Evolutionary conservation across 2,888 invertebrate species (phyloP), one percentile per base, ranked within the genome.

Genomic region (Caprella mutica): DNA sequence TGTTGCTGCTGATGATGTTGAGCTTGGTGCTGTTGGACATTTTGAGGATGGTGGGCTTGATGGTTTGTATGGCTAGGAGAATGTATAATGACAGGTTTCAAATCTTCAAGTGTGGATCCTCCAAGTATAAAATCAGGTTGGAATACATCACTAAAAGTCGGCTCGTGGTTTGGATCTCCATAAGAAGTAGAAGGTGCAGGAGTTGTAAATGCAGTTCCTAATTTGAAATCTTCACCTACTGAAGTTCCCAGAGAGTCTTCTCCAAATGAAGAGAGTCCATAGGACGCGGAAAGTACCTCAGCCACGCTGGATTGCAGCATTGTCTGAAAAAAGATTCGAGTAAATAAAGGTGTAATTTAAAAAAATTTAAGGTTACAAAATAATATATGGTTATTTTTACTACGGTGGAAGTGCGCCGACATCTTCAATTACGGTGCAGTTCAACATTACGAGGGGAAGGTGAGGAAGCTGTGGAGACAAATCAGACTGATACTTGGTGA

Each of bases 291-390:
- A 27, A 64, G 56, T 14, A 59, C 64, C 51, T 64, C 64, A 46
- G 60, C 60, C 44, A 64, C 60, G 52, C 64, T 64, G 35, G 60
- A 58, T 53, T 64, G 64, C 39, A 64, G 58, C 39, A 64, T 52
- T 35, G 64, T 55, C 58, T 64, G 64, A 42, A 55, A 59, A 39
- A 27, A 59, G 14, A n/a, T n/a, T n/a, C n/a, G n/a, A n/a, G n/a
- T n/a, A n/a, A n/a, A n/a, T n/a, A n/a, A n/a, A n/a, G n/a, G n/a
- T n/a, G n/a, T n/a, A n/a, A n/a, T n/a, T n/a, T n/a, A n/a, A n/a
- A n/a, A n/a, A n/a, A n/a, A n/a, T n/a, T n/a, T n/a, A n/a, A n/a
- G n/a, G n/a, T n/a, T n/a, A n/a, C n/a, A n/a, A n/a, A n/a, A n/a
- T n/a, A n/a, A n/a, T n/a, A n/a, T n/a, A n/a, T n/a, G n/a, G n/a